Percentiles rank a stretch among this genome's conserved stretches.
These are phyloP conservation scores for Metridium senile DNA, from an alignment of 92 coral and sea anemone species.

Conservation along the genomic window DNA sequence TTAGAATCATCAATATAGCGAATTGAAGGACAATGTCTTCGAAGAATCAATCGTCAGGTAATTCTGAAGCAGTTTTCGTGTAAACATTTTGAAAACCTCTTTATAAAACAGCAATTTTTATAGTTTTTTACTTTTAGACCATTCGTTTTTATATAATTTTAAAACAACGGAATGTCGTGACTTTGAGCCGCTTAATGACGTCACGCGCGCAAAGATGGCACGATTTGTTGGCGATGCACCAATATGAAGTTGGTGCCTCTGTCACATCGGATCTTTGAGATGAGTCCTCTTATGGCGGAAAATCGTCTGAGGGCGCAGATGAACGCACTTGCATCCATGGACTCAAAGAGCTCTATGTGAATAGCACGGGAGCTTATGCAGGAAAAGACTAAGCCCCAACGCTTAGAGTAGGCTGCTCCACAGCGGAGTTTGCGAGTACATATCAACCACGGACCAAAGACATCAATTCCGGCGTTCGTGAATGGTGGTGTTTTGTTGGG, in stretches of 20 bases:
- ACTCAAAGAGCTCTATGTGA: constrained; percentile 40
- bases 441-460: constrained; percentile 41
- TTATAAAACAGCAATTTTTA: too few species aligned
- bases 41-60: too few species aligned
- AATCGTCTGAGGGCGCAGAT: constrained; percentile 41
- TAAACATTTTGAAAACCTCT: too few species aligned
- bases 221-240: too few species aligned
- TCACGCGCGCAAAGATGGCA: too few species aligned
- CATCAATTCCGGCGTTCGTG: constrained; percentile 39
- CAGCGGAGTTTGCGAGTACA: constrained; percentile 27
- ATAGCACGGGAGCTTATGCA: constrained; percentile 48
- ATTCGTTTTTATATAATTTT: too few species aligned
- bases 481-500: constrained; percentile 35
- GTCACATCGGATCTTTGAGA: constrained; percentile 29
- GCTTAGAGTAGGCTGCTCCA: constrained; percentile 25
- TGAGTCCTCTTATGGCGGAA: constrained; percentile 27
- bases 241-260: constrained; percentile 42
- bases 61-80: too few species aligned
- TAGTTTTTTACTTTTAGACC: too few species aligned
- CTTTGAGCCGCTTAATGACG: too few species aligned
- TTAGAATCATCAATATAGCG: too few species aligned
- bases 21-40: too few species aligned
- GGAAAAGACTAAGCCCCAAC: constrained; percentile 42
- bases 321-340: constrained; percentile 44
- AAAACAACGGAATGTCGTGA: too few species aligned